Evolutionary conservation across 2,888 invertebrate species (phyloP).

Genomic region (Dasysyrphus tricinctus): DNA sequence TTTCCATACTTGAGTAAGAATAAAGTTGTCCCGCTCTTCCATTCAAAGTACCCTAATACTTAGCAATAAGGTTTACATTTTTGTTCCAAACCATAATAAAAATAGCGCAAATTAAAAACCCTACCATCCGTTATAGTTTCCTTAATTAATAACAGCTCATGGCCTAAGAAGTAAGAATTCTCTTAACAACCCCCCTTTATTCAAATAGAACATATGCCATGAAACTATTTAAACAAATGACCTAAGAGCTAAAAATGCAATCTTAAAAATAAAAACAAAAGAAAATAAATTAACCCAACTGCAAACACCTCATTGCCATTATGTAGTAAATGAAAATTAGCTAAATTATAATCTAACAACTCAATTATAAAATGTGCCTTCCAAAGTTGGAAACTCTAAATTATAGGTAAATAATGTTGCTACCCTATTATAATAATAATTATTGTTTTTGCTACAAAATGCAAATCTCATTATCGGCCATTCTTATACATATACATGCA

Average conservation of each 20-base stretch:
- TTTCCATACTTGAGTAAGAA: too few relatives aligned
- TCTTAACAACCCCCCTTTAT: neutral
- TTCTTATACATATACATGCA: constrained; percentile 27
- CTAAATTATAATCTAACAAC: constrained; percentile 3
- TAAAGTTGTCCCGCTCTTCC: too few relatives aligned
- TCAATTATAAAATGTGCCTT: constrained; percentile 60
- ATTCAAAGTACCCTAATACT: too few relatives aligned
- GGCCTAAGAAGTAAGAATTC: neutral
- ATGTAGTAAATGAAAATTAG: constrained; percentile 8
- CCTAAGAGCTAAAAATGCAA: constrained; percentile 1
- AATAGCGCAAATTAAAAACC: neutral
- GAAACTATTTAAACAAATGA: neutral
- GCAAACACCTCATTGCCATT: neutral
- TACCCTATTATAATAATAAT: constrained; percentile 43
- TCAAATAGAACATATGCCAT: neutral
- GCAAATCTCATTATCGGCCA: constrained; percentile 29
- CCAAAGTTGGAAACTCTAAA: constrained; percentile 24
- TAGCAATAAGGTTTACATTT: too few relatives aligned
- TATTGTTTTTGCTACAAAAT: constrained; percentile 46
- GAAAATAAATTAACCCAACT: constrained; percentile 1
- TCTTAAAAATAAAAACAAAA: neutral
- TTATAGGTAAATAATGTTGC: constrained; percentile 23
- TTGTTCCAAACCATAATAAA: neutral
- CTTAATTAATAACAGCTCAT: neutral
- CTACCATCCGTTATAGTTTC: neutral